Conservation (phyloP, 2,797 vertebrate genomes). For the Channa striata region DNA sequence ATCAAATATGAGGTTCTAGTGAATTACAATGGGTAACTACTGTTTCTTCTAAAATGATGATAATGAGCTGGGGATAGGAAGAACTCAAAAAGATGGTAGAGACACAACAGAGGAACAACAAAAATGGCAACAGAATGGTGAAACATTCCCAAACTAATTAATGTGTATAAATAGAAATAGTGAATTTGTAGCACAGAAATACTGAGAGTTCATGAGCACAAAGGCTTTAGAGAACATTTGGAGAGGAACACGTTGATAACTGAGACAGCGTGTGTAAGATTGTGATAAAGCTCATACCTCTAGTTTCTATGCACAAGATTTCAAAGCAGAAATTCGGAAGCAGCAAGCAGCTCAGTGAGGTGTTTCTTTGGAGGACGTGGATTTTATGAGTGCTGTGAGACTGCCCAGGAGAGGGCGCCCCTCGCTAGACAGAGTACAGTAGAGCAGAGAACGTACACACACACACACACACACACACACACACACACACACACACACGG, state of each 20-base stretch:
- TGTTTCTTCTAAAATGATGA: not conserved
- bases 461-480: conserved; percentile 12
- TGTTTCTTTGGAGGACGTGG: conserved; percentile 13
- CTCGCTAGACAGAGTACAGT: conserved; percentile 17
- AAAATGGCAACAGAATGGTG: conserved; percentile 56
- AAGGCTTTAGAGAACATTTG: conserved; percentile 24
- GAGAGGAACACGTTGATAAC: conserved; percentile 47
- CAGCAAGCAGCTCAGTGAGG: conserved; percentile 1
- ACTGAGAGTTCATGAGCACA: conserved; percentile 44
- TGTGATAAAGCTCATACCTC: conserved; percentile 39
- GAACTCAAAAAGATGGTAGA: conserved; percentile 27
- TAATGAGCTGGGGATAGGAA: conserved; percentile 8
- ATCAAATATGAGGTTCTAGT: not conserved
- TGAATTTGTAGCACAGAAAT: conserved; percentile 53
- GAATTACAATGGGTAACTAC: conserved; percentile 6
- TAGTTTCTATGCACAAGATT: conserved; percentile 32
- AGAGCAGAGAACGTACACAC: conserved; percentile 3
- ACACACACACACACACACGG: conserved; percentile 21
- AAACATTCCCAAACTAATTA: conserved; percentile 73
- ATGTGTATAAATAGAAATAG: conserved; percentile 64
- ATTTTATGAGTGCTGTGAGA: conserved; percentile 4
- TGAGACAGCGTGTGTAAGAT: conserved; percentile 32
- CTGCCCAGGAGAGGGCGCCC: conserved; percentile 76
- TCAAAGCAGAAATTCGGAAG: conserved; percentile 16
- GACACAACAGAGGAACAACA: conserved; percentile 46